Base-by-base conservation (phyloP, 1,140 invertebrate species). In the Aporrectodea caliginosa region DNA sequence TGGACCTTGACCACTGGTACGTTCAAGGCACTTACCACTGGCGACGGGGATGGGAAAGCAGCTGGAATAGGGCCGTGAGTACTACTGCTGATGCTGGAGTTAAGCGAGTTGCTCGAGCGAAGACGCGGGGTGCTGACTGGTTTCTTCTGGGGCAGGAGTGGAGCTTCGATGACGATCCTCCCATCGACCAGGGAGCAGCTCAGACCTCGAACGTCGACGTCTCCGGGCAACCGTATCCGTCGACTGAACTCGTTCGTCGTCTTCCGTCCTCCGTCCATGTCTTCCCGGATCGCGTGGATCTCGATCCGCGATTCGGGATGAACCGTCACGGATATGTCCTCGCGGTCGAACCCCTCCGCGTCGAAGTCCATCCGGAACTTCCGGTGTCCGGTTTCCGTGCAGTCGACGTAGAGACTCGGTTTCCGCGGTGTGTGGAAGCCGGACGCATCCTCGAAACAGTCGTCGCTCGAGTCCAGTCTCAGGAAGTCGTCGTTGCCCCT, bases 291-390 rank as follows among this genome's bases (percentile, higher is more conserved):
- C 1, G 78, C 78, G 73, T 74, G 78, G 22, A 79, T 68, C 14
- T 75, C 72, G 0, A 79, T 30, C 1, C 78, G 32, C 27, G 31
- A 32, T n/a, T 34, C 78, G 35, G 78, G 43, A 6, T 12, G 16
- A 30, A 79, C 71, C 16, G 35, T 73, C 22, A 79, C 78, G 31
- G 71, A 34, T 34, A 74, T 68, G 78, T 79, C 73, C 71, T 74
- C 32, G 32, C 30, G 32, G 29, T 74, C 78, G 35, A 68, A 79
- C 29, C 78, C 78, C 31, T 29, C 29, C 31, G 73, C 73, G 73
- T 79, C 78, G n/a, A 79, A 79, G 34, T 79, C 78, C 73, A 79
- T 35, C 35, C 73, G 71, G 73, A 79, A 79, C 70, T 58, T 31
- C 1, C 73, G 78, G 1, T 33, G 35, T 0, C 78, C 78, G 22